Evolutionary conservation across 2,797 vertebrate species (phyloP), one percentile per base, ranked within the genome.

Genomic region (Erethizon dorsatum): DNA sequence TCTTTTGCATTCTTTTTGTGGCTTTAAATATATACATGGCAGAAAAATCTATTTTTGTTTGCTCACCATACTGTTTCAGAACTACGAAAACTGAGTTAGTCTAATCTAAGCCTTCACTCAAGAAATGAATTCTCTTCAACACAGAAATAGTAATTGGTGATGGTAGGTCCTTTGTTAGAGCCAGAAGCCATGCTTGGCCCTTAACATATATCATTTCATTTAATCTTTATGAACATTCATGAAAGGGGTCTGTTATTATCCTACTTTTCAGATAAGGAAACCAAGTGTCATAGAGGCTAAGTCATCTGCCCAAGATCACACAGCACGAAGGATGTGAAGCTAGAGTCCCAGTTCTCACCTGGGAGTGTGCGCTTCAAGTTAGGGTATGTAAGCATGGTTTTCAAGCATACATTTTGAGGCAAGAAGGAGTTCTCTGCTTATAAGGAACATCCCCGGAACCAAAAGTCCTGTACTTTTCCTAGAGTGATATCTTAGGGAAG

Each of bases 11-110:
- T 57, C 15, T 10, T 61, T 77, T 52, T 2, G 14, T 50, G 37
- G 78, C 65, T 84, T 52, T 71, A 2, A 47, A 54, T 79, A 47
- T 79, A 73, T 26, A 10, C 31, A n/a, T 15, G 13, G 56, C 52
- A 85, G 88, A 93, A 85, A 88, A 73, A 13, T 33, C 87, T 90
- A 22, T 26, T 86, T 93, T 73, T 79, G 91, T 91, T 88, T 73
- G 67, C 24, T 41, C 31, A 2, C 4, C 0, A 0, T 37, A 10
- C 56, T 83, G 54, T 73, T 93, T 83, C 33, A 82, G 65, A 59
- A 63, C 67, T 47, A 22, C 28, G n/a, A 77, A 77, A 47, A 2
- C 33, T 0, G 77, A 61, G 33, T 2, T n/a, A 28, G 28, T 57
- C 11, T 28, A 7, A 54, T 4, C 45, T 52, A 73, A 45, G 54